Evolutionary conservation across 2,797 vertebrate genomes (phyloP).

Genomic region (Poeciliopsis infans): DNA sequence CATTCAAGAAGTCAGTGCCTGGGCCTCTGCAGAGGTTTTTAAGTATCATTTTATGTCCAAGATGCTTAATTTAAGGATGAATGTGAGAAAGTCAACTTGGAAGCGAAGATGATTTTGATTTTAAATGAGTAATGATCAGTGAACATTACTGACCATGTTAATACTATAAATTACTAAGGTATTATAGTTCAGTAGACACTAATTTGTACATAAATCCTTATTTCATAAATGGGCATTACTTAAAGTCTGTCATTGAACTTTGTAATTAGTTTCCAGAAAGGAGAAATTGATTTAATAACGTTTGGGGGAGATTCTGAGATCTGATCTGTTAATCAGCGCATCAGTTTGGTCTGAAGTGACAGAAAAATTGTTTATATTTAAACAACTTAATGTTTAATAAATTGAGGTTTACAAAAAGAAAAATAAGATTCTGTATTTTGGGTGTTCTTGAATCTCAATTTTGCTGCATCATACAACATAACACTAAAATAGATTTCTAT

Average conservation of each 20-base stretch:
- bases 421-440: not conserved
- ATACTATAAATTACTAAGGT: not conserved
- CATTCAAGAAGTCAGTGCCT: constrained; percentile 60
- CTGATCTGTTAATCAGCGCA: not conserved
- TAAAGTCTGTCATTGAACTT: not conserved
- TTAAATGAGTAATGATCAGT: not conserved
- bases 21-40: constrained; percentile 9
- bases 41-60: not conserved
- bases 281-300: not conserved
- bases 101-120: not conserved
- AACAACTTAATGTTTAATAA: not conserved
- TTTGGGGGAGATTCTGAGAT: not conserved
- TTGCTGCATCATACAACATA: not conserved
- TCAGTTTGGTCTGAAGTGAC: not conserved
- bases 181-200: not conserved
- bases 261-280: not conserved
- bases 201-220: not conserved
- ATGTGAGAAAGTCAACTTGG: not conserved
- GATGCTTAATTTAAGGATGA: not conserved
- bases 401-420: not conserved
- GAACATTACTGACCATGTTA: not conserved
- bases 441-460: not conserved
- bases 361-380: not conserved
- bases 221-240: not conserved
- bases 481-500: constrained; percentile 2